Evolutionary conservation across 2,113 vertebrate species (phyloP).

Genomic region (Potamarius usumacintae): DNA sequence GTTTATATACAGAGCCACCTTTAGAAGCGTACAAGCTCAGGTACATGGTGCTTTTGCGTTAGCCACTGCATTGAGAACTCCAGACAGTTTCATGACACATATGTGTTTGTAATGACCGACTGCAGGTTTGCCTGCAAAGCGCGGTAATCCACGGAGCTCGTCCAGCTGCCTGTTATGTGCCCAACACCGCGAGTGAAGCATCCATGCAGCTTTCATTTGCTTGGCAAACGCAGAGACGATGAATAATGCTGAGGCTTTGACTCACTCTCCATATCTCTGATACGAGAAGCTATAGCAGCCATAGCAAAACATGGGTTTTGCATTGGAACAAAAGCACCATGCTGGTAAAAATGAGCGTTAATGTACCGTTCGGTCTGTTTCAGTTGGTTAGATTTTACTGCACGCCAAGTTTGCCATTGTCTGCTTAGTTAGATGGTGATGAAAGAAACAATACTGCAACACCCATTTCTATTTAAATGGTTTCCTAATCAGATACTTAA

Average conservation of each 20-base stretch:
- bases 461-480: neutral
- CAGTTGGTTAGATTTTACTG: neutral
- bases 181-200: neutral
- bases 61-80: neutral
- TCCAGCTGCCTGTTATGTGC: neutral
- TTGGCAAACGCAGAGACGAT: neutral
- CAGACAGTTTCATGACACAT: neutral
- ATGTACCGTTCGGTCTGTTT: neutral
- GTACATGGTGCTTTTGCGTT: neutral
- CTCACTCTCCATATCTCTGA: neutral
- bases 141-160: neutral
- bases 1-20: neutral
- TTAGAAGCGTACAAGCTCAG: neutral
- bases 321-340: neutral
- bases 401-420: neutral
- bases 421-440: neutral
- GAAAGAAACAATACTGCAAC: neutral
- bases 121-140: neutral
- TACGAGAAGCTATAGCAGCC: neutral
- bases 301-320: neutral
- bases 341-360: neutral
- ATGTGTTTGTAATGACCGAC: neutral
- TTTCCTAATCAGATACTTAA: no score
- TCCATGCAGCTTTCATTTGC: neutral
- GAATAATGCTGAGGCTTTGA: neutral